A percentile compares a stretch with the other conserved stretches of the same genome.
Conservation (phyloP, 2,888 invertebrate species). For the Macaria notata region DNA sequence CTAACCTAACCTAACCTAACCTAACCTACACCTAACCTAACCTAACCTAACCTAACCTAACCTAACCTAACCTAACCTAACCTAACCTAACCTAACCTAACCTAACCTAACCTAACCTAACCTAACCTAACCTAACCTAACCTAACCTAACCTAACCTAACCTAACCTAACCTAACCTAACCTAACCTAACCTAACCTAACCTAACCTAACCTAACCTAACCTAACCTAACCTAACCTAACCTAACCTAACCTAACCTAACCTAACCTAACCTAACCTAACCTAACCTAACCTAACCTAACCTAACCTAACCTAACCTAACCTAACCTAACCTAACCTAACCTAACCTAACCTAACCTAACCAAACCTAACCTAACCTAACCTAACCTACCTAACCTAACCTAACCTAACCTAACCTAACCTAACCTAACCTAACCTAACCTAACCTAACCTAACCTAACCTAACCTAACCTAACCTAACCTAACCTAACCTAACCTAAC, state of each 20-base stretch:
- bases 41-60: too few species aligned
- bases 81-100: slow-evolving; percentile 21
- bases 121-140: slow-evolving; percentile 3
- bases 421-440: too few species aligned
- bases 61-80: too few species aligned
- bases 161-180: slow-evolving; percentile 6
- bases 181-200: slow-evolving; percentile 16
- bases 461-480: slow-evolving; percentile 28
- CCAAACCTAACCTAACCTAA: slow-evolving; percentile 33
- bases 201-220: slow-evolving; percentile 9
- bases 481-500: too few species aligned
- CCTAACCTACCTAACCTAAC: too few species aligned
- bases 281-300: slow-evolving; percentile 19
- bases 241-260: slow-evolving; percentile 25
- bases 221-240: slow-evolving; percentile 30
- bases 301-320: slow-evolving; percentile 26
- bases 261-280: slow-evolving; percentile 27
- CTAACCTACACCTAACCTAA: too few species aligned
- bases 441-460: too few species aligned
- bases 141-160: slow-evolving; percentile 5
- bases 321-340: slow-evolving; percentile 31
- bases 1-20: too few species aligned
- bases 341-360: slow-evolving; percentile 29
- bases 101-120: slow-evolving; percentile 20
- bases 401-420: slow-evolving; percentile 35